Evolutionary conservation across 2,113 vertebrate species (phyloP).

Genomic region (Myiagra hebetior): DNA sequence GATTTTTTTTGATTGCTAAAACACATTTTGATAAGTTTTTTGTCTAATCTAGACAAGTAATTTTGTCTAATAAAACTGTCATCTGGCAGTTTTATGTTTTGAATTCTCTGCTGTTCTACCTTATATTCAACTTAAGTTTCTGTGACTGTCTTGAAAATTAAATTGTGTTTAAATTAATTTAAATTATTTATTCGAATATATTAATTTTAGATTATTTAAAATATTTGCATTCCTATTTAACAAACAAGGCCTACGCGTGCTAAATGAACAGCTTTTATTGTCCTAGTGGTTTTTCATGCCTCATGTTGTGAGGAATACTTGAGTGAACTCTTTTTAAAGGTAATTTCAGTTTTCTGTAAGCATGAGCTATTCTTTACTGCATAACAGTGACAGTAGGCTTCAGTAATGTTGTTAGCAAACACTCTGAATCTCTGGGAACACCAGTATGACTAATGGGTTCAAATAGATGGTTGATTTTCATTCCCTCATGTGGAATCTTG

Average conservation of each 20-base stretch:
- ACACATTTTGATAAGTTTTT: background rate
- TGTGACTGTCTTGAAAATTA: background rate
- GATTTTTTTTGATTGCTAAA: background rate
- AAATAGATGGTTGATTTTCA: background rate
- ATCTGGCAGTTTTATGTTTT: background rate
- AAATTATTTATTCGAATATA: too few species aligned
- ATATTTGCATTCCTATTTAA: background rate
- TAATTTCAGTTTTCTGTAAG: background rate
- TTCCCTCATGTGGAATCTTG: background rate
- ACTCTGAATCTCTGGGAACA: background rate
- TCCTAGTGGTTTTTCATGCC: background rate
- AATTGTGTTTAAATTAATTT: background rate
- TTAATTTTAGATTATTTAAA: background rate
- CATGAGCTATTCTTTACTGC: background rate
- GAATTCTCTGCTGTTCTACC: background rate
- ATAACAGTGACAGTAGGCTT: background rate
- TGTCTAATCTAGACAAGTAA: background rate
- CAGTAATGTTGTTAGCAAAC: background rate
- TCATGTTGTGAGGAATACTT: background rate
- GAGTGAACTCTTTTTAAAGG: background rate
- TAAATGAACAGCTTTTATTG: background rate
- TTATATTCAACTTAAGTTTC: background rate
- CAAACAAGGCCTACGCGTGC: background rate
- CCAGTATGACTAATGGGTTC: background rate
- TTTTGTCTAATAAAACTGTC: background rate